Percentiles rank a stretch among this genome's conserved stretches.
Conservation (phyloP, 2,888 invertebrate species). For the Callinectes sapidus region DNA sequence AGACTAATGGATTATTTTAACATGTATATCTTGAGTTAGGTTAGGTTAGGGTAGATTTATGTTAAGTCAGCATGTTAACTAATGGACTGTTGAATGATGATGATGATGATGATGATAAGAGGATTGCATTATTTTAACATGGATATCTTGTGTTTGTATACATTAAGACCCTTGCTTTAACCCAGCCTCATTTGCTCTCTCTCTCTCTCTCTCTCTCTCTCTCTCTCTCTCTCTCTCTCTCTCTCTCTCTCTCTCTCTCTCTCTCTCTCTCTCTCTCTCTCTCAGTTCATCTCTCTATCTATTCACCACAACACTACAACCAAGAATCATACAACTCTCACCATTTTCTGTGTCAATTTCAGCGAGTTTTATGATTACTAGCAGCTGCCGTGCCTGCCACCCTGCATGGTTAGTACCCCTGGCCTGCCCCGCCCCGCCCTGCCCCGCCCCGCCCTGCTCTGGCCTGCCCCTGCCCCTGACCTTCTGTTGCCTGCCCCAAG, state of each 20-base stretch:
- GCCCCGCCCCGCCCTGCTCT: not conserved
- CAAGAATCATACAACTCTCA: not conserved
- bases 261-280: slow-evolving; percentile 24
- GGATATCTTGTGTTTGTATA: not conserved
- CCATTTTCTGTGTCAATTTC: slow-evolving; percentile 56
- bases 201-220: slow-evolving; percentile 21
- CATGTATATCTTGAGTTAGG: too few relatives aligned
- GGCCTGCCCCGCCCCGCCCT: not conserved
- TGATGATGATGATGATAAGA: too few relatives aligned
- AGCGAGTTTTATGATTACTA: slow-evolving; percentile 68
- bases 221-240: slow-evolving; percentile 16
- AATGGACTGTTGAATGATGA: too few relatives aligned
- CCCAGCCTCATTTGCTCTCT: not conserved
- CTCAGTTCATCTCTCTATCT: not conserved
- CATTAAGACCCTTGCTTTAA: not conserved
- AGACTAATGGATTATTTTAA: too few relatives aligned
- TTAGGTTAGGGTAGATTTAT: too few relatives aligned
- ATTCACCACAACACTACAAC: not conserved
- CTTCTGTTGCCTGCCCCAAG: not conserved
- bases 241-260: slow-evolving; percentile 25
- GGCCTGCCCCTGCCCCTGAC: too few relatives aligned
- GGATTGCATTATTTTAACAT: too few relatives aligned
- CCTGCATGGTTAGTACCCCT: slow-evolving; percentile 66
- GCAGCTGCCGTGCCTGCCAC: slow-evolving; percentile 32
- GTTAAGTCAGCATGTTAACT: too few relatives aligned